A percentile compares a stretch with the other conserved stretches of the same genome.
These are phyloP conservation scores for Platichthys flesus DNA, from an alignment of 2,113 vertebrate genomes.

Conservation along the genomic window DNA sequence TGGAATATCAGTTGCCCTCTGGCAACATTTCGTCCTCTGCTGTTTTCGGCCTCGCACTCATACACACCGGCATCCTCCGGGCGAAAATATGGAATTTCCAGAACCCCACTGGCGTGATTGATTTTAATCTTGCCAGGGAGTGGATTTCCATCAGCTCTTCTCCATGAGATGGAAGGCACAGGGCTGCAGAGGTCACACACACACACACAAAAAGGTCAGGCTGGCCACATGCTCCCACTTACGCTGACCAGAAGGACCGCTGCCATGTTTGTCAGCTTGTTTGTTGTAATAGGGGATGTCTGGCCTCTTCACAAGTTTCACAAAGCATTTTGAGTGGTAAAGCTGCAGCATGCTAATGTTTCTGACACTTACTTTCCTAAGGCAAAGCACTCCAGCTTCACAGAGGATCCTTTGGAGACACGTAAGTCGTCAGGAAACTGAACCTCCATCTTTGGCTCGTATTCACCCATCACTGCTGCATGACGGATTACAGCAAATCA, in stretches of 20 bases:
- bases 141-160: slow-evolving; percentile 85
- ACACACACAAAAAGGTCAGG: slow-evolving; percentile 53
- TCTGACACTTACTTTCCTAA: slow-evolving; percentile 91
- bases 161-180: slow-evolving; percentile 90
- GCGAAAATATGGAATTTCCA: slow-evolving; percentile 89
- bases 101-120: slow-evolving; percentile 84
- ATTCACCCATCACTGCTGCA: slow-evolving; percentile 92
- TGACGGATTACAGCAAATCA: slow-evolving; percentile 48
- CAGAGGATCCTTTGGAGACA: slow-evolving; percentile 86
- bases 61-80: slow-evolving; percentile 89
- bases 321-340: background rate
- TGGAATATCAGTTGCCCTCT: slow-evolving; percentile 89
- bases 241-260: slow-evolving; percentile 1
- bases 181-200: slow-evolving; percentile 82
- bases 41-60: slow-evolving; percentile 87
- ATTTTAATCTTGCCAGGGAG: slow-evolving; percentile 85
- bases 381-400: slow-evolving; percentile 92
- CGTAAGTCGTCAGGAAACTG: slow-evolving; percentile 85
- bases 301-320: background rate
- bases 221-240: slow-evolving; percentile 39
- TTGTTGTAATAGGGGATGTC: slow-evolving; percentile 10
- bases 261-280: slow-evolving; percentile 33
- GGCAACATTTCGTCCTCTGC: slow-evolving; percentile 84
- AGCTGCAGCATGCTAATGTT: background rate
- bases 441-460: slow-evolving; percentile 94